A percentile compares a stretch with the other conserved stretches of the same genome.
Evolutionary conservation across 2,113 vertebrate genomes (phyloP).

Genomic region (Clarias magur): DNA sequence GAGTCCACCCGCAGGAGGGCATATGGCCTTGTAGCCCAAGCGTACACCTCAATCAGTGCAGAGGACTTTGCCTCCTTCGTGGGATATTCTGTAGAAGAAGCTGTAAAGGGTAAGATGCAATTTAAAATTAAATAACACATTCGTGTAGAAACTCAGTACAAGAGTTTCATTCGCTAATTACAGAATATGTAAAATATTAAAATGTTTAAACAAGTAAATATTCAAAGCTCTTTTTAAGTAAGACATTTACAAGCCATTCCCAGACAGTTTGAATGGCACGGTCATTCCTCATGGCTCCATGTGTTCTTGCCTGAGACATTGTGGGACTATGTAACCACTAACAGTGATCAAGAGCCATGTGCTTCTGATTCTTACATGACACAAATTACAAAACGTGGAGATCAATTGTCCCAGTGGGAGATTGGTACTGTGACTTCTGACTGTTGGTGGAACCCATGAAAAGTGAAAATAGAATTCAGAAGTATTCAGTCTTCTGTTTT

Average conservation of each 20-base stretch:
- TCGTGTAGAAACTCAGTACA: not conserved
- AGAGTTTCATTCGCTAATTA: not conserved
- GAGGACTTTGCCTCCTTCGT: slow-evolving; percentile 95
- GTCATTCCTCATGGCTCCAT: not conserved
- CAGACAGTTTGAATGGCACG: not conserved
- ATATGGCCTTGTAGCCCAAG: slow-evolving; percentile 90
- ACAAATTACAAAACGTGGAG: not conserved
- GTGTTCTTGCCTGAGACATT: not conserved
- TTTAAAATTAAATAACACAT: not conserved
- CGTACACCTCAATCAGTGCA: slow-evolving; percentile 89
- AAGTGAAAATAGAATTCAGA: not conserved
- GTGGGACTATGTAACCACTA: not conserved
- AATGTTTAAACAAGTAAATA: not conserved
- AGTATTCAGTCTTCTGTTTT: not conserved
- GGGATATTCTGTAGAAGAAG: slow-evolving; percentile 92
- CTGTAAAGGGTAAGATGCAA: slow-evolving; percentile 84
- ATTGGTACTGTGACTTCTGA: not conserved
- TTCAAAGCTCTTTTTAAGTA: not conserved
- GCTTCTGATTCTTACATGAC: not conserved
- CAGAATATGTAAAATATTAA: not conserved
- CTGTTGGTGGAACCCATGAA: not conserved
- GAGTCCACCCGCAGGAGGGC: slow-evolving; percentile 87
- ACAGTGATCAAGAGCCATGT: not conserved
- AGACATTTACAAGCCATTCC: not conserved
- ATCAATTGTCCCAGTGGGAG: too few relatives aligned